phyloP scores from a whole-genome alignment of 37 sponge, comb jelly and placozoan genomes.

The Beroe forskalii region DNA sequence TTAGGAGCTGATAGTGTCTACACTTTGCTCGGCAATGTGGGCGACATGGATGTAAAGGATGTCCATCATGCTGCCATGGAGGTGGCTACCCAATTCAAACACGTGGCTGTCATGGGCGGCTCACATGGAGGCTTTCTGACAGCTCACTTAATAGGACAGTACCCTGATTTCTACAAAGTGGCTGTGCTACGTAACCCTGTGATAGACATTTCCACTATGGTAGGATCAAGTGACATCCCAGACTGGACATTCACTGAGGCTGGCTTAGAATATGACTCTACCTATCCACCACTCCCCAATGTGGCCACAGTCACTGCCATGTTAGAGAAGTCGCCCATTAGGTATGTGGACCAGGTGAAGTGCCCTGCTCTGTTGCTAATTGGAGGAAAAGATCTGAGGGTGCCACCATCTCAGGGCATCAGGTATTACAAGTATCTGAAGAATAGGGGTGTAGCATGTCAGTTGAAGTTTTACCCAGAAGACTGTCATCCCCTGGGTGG shows the following conservation, averaged over 20 bases:
- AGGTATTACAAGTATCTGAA: background rate
- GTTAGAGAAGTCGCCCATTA: conserved; percentile 80
- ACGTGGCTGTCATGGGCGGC: conserved; percentile 85
- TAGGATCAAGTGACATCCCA: conserved; percentile 78
- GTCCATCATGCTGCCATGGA: conserved; percentile 82
- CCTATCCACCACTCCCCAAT: conserved; percentile 62
- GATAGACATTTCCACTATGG: conserved; percentile 77
- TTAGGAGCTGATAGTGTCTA: conserved; percentile 77
- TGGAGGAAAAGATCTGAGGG: conserved; percentile 18
- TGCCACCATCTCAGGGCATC: conserved; percentile 37
- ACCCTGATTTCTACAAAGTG: conserved; percentile 87
- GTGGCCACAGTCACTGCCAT: conserved; percentile 67
- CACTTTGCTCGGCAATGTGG: conserved; percentile 82
- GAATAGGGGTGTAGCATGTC: conserved; percentile 1
- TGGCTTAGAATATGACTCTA: conserved; percentile 71
- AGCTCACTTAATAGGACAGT: conserved; percentile 89
- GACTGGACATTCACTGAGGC: conserved; percentile 82
- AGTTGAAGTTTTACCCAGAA: conserved; percentile 74
- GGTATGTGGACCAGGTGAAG: conserved; percentile 70
- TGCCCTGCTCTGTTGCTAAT: background rate
- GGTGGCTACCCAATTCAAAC: conserved; percentile 83
- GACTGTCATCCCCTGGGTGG: conserved; percentile 76
- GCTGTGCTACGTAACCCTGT: conserved; percentile 88
- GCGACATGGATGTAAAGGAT: conserved; percentile 87
- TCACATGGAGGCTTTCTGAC: conserved; percentile 97